Conservation (phyloP, 2,797 vertebrate genomes). For the Anas bernieri region DNA sequence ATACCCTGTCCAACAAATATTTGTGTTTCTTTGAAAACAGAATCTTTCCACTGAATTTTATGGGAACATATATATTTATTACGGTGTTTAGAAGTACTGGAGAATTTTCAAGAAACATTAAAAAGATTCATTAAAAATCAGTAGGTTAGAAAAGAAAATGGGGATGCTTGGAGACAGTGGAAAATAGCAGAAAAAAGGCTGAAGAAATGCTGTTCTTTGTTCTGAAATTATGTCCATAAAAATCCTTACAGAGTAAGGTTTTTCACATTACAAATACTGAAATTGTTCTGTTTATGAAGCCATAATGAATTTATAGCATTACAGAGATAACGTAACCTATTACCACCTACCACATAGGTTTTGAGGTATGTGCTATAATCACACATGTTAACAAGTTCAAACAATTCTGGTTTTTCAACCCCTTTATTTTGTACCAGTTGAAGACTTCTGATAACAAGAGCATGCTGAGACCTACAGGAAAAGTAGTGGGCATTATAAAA, state of each 20-base stretch:
- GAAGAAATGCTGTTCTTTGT: background rate
- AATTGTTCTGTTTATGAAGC: slow-evolving; percentile 15
- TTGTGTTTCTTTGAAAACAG: background rate
- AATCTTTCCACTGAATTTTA: background rate
- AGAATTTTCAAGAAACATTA: background rate
- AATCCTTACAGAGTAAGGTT: fast-evolving
- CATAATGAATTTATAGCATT: background rate
- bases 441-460: slow-evolving; percentile 75
- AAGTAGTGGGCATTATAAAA: slow-evolving; percentile 95
- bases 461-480: slow-evolving; percentile 88
- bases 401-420: slow-evolving; percentile 14
- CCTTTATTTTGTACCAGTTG: slow-evolving; percentile 75
- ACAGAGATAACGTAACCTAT: background rate
- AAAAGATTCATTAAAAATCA: background rate
- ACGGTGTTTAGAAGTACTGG: background rate
- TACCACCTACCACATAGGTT: background rate
- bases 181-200: background rate
- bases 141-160: background rate
- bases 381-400: background rate
- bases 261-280: background rate
- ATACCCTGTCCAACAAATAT: background rate
- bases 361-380: background rate
- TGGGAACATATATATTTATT: background rate
- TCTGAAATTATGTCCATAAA: background rate
- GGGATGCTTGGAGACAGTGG: background rate